Evolutionary conservation across 2,888 invertebrate species (phyloP), one percentile per base, ranked within the genome.

Genomic region (Sicus ferrugineus): DNA sequence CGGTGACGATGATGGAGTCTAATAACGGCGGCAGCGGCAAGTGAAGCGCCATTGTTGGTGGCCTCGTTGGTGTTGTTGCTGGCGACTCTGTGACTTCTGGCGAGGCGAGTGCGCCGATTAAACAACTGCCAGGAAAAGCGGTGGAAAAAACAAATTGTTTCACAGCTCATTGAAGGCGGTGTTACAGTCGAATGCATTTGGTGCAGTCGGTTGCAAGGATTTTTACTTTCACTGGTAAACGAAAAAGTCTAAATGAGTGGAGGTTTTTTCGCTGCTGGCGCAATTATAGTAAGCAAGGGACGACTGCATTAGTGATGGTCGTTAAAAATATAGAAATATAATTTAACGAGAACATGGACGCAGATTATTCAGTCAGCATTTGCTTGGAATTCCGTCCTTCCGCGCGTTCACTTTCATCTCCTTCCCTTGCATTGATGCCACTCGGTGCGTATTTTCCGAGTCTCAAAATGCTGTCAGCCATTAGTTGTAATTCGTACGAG

Each of bases 101-200:
- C n/a, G 6, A 31, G n/a, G 34, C 59, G 19, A 16, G 59, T n/a
- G n/a, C n/a, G n/a, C n/a, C n/a, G n/a, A n/a, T n/a, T n/a, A n/a
- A n/a, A n/a, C 59, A 21, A 11, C 11, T 19, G 14, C 21, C 19
- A 2, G 7, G n/a, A 56, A 30, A 56, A 7, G n/a, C 16, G 56
- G n/a, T 16, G 26, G 26, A n/a, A 48, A 54, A 30, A 28, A 30
- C 46, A 48, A 48, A 46, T 48, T 30, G 48, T 46, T 48, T 48
- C 19, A 48, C 63, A 46, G 63, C 48, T 30, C 30, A 63, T 63
- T 63, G 28, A 48, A 28, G n/a, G 48, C 48, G 30, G n/a, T 48
- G 78, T 83, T 78, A 78, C 80, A 80, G 81, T 82, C 77, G 81
- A 83, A 75, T 82, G 81, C 81, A 82, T 81, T 75, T 73, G 69